Evolutionary conservation across 2,888 invertebrate species (phyloP).

Genomic region (Barypeithes pellucidus): DNA sequence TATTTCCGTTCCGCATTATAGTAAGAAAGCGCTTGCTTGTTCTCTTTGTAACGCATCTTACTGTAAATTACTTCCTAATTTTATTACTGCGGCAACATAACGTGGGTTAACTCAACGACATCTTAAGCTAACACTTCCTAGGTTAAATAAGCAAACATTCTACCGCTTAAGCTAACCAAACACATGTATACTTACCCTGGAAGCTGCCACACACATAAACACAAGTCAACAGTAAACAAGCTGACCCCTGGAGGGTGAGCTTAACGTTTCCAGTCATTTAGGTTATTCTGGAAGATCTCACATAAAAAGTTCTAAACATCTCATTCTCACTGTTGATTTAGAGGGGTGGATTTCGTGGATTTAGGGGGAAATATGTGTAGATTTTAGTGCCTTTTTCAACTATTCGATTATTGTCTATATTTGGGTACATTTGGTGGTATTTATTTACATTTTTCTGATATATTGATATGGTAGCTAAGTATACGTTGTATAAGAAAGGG

Average conservation of each 20-base stretch:
- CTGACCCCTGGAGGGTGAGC: slow-evolving; percentile 35
- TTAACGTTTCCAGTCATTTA: slow-evolving; percentile 26
- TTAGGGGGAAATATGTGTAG: not conserved
- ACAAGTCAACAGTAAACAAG: slow-evolving; percentile 49
- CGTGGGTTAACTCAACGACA: not conserved
- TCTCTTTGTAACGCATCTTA: too few relatives aligned
- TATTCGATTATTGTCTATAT: not conserved
- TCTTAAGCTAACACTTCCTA: slow-evolving; percentile 2
- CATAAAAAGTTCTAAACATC: slow-evolving; percentile 10
- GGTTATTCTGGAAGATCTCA: not conserved
- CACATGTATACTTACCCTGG: slow-evolving; percentile 49
- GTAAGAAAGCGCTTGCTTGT: too few relatives aligned
- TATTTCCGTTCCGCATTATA: too few relatives aligned
- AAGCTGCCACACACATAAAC: slow-evolving; percentile 42
- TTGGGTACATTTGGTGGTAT: too few relatives aligned
- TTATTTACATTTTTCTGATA: too few relatives aligned
- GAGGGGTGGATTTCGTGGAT: not conserved
- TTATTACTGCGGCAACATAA: not conserved
- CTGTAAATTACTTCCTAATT: not conserved
- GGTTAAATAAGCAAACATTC: slow-evolving; percentile 18
- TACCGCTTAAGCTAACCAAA: slow-evolving; percentile 18
- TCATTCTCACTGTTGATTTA: slow-evolving; percentile 21
- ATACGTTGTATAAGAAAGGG: too few relatives aligned
- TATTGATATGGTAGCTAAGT: too few relatives aligned
- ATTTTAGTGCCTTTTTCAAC: not conserved